Evolutionary conservation across 2,797 vertebrate species (phyloP), one percentile per base, ranked within the genome.

Genomic region (Silurus aristotelis): DNA sequence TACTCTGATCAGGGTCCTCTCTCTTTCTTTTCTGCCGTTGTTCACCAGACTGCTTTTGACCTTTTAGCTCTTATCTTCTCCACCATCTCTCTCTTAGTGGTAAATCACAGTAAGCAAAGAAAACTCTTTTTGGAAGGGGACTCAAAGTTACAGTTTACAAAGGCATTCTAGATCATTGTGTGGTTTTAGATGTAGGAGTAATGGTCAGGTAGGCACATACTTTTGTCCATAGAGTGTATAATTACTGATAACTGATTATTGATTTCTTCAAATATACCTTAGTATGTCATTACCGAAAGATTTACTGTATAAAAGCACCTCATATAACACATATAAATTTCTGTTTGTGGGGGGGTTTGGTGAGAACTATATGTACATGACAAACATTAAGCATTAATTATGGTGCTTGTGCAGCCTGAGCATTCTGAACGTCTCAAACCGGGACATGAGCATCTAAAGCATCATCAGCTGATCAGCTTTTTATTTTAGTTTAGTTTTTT

Each of bases 391-490:
- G 5, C 19, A 38, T 22, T 20, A 38, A 15, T 60, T 22, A 20
- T 38, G 56, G 7, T 20, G 55, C 17, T 77, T 38, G 48, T 61
- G 17, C 17, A 27, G 70, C 71, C 48, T 27, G 56, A 76, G 71
- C 38, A 52, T 43, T 73, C 82, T 83, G 73, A 72, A 76, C 72
- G 66, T 71, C 61, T 56, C 73, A 10, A 76, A 38, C 52, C 52
- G 60, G 56, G 12, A 56, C 55, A 77, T 12, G 14, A 76, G 25
- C 82, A 31, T 76, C 72, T 25, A 55, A 64, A 46, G 31, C 46
- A 22, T 31, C 27, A 48, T 8, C 15, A 5, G 4, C 38, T 38
- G 38, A 38, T 38, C 38, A 38, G 38, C 31, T 38, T 20, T 55
- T 55, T 60, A 66, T 64, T 83, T 64, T n/a, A n/a, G n/a, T n/a